These are phyloP conservation scores for Ichneumoninae sp. DNA, from an alignment of 2,888 invertebrate species.

Conservation along the genomic window DNA sequence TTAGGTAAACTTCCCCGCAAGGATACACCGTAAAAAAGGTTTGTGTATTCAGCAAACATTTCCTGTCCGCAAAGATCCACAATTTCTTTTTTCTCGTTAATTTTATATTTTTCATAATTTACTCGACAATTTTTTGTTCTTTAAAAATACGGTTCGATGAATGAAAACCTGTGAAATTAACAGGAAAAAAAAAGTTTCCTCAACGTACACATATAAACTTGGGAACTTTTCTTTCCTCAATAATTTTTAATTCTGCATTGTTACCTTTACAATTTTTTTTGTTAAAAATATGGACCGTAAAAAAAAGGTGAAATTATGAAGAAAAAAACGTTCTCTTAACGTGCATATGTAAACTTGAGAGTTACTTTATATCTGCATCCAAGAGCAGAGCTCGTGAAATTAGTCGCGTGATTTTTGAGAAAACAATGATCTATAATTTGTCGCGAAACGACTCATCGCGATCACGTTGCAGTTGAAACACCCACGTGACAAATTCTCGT, in stretches of 20 bases:
- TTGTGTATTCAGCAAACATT: not conserved
- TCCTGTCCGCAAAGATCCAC: not conserved
- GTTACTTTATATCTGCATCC: not conserved
- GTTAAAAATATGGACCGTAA: not conserved
- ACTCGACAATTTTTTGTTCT: not conserved
- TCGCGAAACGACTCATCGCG: conserved; percentile 23
- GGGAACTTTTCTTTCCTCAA: not conserved
- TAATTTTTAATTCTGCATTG: not conserved
- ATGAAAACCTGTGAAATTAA: no score
- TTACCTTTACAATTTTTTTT: not conserved
- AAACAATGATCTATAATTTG: conserved; percentile 14
- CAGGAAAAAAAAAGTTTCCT: no score
- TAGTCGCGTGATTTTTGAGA: not conserved
- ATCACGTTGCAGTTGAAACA: conserved; percentile 20
- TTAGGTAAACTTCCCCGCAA: not conserved
- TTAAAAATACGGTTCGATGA: not conserved
- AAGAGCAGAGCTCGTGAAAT: not conserved
- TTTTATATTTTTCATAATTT: not conserved
- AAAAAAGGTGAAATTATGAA: no score
- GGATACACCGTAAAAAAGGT: not conserved
- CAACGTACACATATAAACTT: no score
- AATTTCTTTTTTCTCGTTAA: not conserved
- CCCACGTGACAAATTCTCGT: conserved; percentile 54
- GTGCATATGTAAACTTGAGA: not conserved
- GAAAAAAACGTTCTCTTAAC: no score